Conservation (phyloP, 2,113 vertebrate species). For the Pseudopipra pipra region DNA sequence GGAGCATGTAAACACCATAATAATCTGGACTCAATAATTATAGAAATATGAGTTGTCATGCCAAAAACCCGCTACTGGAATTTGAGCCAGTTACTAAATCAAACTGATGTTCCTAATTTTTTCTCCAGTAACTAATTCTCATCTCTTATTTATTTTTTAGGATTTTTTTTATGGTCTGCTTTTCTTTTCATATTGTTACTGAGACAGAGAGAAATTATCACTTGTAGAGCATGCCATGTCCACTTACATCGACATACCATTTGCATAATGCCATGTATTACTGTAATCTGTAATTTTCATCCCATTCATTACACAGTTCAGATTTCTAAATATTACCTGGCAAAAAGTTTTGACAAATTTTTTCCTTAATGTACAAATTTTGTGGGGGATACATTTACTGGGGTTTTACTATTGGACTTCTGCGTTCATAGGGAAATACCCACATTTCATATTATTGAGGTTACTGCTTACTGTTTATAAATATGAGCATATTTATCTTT, state of each 20-base stretch:
- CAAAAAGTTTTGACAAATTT: not conserved
- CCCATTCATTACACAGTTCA: not conserved
- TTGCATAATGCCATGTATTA: not conserved
- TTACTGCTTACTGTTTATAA: not conserved
- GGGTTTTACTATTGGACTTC: not conserved
- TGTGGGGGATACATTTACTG: fast-evolving
- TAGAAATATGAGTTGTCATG: not conserved
- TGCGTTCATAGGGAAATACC: not conserved
- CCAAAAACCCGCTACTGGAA: not conserved
- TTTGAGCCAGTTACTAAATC: not conserved
- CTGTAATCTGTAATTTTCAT: not conserved
- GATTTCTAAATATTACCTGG: not conserved
- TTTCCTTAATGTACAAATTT: not conserved
- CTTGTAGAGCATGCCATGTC: not conserved
- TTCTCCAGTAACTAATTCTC: not conserved
- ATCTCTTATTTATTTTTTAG: not conserved
- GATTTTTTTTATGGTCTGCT: not conserved
- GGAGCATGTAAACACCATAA: not conserved
- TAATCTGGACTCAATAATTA: not conserved
- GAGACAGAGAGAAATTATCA: not conserved
- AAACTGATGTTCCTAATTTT: not conserved
- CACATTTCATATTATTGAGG: not conserved
- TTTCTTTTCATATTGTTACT: not conserved
- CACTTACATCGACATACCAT: not conserved
- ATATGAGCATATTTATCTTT: not conserved